Evolutionary conservation across 2,797 vertebrate species (phyloP).

Genomic region (Hyperoplus lanceolatus): DNA sequence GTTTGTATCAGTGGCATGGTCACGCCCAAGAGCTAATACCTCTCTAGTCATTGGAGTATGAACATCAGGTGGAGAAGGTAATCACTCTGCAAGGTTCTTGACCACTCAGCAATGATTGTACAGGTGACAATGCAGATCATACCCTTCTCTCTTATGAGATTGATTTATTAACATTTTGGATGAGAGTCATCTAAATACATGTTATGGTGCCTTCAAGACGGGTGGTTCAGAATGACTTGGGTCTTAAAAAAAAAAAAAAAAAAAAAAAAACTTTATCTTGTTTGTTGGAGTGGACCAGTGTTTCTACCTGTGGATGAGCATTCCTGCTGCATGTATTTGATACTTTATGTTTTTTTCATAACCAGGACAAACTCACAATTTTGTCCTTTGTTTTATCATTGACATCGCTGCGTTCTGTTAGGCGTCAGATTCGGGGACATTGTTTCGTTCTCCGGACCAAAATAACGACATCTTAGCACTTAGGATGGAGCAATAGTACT

Average conservation of each 20-base stretch:
- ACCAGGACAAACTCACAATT: constrained; percentile 42
- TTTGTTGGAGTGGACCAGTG: constrained; percentile 64
- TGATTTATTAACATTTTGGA: constrained; percentile 24
- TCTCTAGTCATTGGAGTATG: constrained; percentile 35
- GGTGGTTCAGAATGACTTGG: constrained; percentile 25
- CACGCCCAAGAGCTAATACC: constrained; percentile 53
- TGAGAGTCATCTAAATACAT: constrained; percentile 35
- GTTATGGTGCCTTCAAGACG: constrained; percentile 48
- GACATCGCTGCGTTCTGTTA: constrained; percentile 36
- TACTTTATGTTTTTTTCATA: constrained; percentile 32
- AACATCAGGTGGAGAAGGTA: constrained; percentile 14
- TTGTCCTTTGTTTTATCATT: constrained; percentile 31
- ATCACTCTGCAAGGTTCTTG: neutral
- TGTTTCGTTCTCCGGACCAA: constrained; percentile 64
- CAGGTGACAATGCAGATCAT: constrained; percentile 35
- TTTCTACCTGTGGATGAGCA: constrained; percentile 81
- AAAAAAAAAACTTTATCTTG: constrained; percentile 3
- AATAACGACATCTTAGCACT: constrained; percentile 48
- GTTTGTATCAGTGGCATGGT: constrained; percentile 40
- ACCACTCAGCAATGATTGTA: constrained; percentile 62
- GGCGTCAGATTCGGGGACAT: constrained; percentile 6
- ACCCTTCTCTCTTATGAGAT: constrained; percentile 11
- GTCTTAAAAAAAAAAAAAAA: constrained; percentile 51
- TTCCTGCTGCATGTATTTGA: constrained; percentile 75
- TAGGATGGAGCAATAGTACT: constrained; percentile 41